phyloP scores from a whole-genome alignment of 2,113 vertebrate species.

The Pluvialis apricaria region DNA sequence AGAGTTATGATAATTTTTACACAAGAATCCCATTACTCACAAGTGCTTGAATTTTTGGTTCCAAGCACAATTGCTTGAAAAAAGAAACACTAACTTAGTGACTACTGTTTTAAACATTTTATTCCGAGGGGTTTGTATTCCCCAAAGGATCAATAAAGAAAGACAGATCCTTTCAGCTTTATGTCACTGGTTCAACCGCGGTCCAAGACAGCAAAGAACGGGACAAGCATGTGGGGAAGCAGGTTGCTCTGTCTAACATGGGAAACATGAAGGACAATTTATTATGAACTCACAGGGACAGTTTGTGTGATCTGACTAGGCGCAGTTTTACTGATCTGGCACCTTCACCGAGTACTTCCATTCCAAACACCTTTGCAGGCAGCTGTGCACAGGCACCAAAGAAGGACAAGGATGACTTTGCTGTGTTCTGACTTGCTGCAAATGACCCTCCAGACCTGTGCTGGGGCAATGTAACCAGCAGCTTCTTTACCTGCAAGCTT shows the following conservation, averaged over 20 bases:
- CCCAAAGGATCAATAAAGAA: background rate
- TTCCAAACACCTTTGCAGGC: background rate
- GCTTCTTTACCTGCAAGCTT: background rate
- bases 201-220: background rate
- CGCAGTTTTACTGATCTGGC: background rate
- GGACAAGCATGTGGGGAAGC: accelerated
- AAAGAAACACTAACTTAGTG: background rate
- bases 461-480: background rate
- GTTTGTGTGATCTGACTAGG: background rate
- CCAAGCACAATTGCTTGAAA: background rate
- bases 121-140: background rate
- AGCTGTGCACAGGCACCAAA: background rate
- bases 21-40: background rate
- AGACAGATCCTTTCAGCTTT: background rate
- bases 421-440: background rate
- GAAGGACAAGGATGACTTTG: background rate
- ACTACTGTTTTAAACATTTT: background rate
- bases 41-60: background rate
- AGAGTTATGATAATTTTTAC: background rate
- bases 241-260: background rate
- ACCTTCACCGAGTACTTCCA: background rate
- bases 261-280: background rate
- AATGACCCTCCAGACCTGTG: background rate
- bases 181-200: background rate
- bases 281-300: background rate